phyloP scores from a whole-genome alignment of 92 coral and sea anemone species.

The Porites cylindrica region DNA sequence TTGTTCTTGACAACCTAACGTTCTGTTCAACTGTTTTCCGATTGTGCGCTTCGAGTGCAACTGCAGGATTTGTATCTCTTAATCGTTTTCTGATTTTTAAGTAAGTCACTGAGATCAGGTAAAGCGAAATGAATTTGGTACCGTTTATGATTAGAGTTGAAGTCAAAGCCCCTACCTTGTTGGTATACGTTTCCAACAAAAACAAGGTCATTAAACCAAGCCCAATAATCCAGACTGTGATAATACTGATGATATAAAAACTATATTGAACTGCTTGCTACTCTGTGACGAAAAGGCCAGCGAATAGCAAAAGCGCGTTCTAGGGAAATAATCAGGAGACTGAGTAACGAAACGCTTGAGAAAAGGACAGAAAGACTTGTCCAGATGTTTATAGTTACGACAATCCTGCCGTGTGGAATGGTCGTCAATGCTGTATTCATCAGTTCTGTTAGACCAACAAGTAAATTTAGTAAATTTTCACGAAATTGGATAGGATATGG shows the following conservation, averaged over 20 bases:
- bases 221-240: not conserved
- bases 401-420: too few relatives aligned
- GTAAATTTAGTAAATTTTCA: too few relatives aligned
- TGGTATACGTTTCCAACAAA: not conserved
- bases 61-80: not conserved
- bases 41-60: constrained; percentile 6
- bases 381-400: too few relatives aligned
- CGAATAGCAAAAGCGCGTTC: constrained; percentile 11
- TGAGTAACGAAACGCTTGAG: too few relatives aligned
- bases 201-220: not conserved
- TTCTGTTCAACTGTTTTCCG: constrained; percentile 11
- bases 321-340: too few relatives aligned
- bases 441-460: too few relatives aligned
- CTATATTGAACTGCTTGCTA: not conserved
- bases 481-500: too few relatives aligned
- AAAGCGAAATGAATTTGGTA: not conserved
- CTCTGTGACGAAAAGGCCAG: constrained; percentile 39
- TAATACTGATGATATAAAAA: constrained; percentile 2
- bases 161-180: not conserved
- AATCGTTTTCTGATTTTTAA: not conserved
- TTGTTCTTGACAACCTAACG: constrained; percentile 2
- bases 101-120: not conserved
- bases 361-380: too few relatives aligned
- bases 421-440: too few relatives aligned
- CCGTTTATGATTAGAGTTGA: not conserved